A percentile compares a stretch with the other conserved stretches of the same genome.
Evolutionary conservation across 2,888 invertebrate genomes (phyloP).

Genomic region (Disparrhopalites patrizii): DNA sequence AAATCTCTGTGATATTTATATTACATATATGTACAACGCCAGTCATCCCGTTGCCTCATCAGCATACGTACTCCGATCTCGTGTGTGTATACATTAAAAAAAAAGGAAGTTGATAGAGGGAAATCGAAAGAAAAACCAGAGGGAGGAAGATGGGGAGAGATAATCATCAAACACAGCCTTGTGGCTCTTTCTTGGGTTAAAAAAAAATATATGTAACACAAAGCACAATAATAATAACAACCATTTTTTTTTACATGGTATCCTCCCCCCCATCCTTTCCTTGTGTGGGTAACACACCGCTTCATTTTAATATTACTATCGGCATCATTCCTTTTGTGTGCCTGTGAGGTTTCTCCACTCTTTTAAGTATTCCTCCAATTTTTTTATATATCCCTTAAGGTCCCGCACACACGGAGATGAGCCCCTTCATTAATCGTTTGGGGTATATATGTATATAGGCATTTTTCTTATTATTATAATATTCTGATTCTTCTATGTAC

Average conservation of each 20-base stretch:
- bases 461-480: no score
- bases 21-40: no score
- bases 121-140: no score
- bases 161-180: conserved; percentile 22
- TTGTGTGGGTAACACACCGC: no score
- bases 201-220: neutral
- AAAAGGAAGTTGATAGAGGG: no score
- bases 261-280: neutral
- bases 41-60: conserved; percentile 16
- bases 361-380: no score
- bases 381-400: neutral
- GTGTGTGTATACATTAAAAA: neutral
- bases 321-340: no score
- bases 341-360: no score
- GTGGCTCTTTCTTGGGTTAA: conserved; percentile 20
- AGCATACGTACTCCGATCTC: conserved; percentile 15
- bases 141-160: neutral
- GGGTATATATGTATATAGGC: neutral
- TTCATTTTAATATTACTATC: conserved; percentile 16
- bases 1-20: no score
- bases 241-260: conserved; percentile 2
- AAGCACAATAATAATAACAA: neutral
- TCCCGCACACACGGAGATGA: neutral
- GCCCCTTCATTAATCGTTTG: neutral
- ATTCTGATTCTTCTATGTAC: no score